phyloP scores from a whole-genome alignment of 92 coral and sea anemone species.

The Anthopleura xanthogrammica region DNA sequence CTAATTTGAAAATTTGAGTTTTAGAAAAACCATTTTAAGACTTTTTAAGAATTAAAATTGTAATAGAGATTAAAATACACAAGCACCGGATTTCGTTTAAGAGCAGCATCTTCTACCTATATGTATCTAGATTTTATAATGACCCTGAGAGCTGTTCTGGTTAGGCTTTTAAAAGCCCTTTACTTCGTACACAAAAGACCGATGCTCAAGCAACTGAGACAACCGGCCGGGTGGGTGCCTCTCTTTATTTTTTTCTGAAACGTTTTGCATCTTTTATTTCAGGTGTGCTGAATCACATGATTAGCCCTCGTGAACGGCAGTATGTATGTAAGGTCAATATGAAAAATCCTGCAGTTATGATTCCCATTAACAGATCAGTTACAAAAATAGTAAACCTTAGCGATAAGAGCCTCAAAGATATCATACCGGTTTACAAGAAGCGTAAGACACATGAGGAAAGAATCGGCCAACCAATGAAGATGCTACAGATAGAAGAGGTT shows the following conservation, averaged over 20 bases:
- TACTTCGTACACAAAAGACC: no score
- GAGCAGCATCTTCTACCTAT: no score
- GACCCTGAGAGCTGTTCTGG: no score
- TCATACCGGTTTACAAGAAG: conserved; percentile 62
- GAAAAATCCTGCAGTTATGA: conserved; percentile 61
- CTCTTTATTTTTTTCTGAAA: neutral
- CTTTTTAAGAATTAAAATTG: neutral
- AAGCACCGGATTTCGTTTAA: no score
- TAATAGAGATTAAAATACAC: no score
- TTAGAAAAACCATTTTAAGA: neutral
- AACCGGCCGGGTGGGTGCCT: neutral
- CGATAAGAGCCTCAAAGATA: conserved; percentile 49
- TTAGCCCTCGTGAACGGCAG: conserved; percentile 86
- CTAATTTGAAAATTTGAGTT: neutral
- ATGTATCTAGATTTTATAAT: no score
- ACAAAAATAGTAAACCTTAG: conserved; percentile 65
- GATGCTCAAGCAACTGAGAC: no score
- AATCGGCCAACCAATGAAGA: conserved; percentile 22
- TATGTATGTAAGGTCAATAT: conserved; percentile 73
- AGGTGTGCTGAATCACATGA: conserved; percentile 80
- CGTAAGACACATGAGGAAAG: conserved; percentile 14
- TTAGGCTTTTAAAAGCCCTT: no score
- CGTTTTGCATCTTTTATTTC: neutral
- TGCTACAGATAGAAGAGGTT: conserved; percentile 47
- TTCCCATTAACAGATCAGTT: conserved; percentile 80